Percentiles rank a stretch among this genome's conserved stretches.
phyloP scores from a whole-genome alignment of 2,888 invertebrate species.

The Agapetus fuscipes region DNA sequence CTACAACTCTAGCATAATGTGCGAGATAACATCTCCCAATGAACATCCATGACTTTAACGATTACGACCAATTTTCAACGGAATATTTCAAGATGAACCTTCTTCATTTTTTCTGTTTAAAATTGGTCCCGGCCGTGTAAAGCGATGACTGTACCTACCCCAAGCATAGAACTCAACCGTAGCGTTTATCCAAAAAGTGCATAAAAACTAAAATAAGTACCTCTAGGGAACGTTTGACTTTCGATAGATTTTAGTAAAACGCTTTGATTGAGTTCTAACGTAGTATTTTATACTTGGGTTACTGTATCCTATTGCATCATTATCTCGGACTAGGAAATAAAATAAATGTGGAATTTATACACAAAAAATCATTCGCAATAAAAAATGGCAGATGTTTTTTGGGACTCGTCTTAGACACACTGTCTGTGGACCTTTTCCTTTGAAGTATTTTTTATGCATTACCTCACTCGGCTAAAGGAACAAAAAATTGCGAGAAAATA shows the following conservation, averaged over 20 bases:
- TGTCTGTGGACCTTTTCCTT: constrained; percentile 8
- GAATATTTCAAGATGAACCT: background rate
- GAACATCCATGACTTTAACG: background rate
- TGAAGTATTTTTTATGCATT: background rate
- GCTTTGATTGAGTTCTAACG: too few species aligned
- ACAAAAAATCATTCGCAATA: constrained; percentile 9
- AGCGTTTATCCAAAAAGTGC: too few species aligned
- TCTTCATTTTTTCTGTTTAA: too few species aligned
- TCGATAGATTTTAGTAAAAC: too few species aligned
- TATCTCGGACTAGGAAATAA: constrained; percentile 5
- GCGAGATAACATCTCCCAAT: background rate
- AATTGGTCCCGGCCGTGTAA: too few species aligned
- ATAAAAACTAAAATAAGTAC: too few species aligned
- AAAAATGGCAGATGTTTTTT: constrained; percentile 19
- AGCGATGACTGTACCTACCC: too few species aligned
- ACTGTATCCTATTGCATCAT: constrained; percentile 5
- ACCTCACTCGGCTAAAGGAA: background rate
- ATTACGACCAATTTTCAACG: background rate
- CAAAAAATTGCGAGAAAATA: too few species aligned
- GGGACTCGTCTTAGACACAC: constrained; percentile 6
- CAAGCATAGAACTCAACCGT: too few species aligned
- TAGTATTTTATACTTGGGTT: too few species aligned
- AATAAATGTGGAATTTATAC: constrained; percentile 11
- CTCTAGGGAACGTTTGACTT: too few species aligned
- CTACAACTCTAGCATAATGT: background rate